A percentile compares a stretch with the other conserved stretches of the same genome.
These are phyloP conservation scores for Cryptus armator DNA, from an alignment of 2,888 invertebrate species.

Conservation along the genomic window DNA sequence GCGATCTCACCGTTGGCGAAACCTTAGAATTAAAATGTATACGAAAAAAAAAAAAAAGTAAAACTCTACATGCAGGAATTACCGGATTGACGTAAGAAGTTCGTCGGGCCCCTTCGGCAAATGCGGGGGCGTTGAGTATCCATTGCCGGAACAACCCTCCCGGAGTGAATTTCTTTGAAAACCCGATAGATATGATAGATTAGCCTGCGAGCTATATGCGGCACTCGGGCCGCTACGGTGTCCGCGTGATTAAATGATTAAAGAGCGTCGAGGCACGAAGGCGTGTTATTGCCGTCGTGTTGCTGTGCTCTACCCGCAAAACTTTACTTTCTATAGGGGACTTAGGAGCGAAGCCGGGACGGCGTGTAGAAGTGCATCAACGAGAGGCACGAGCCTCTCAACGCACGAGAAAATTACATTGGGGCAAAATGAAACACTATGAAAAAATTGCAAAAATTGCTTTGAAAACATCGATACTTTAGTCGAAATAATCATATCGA, in stretches of 20 bases:
- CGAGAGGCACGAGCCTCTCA: not conserved
- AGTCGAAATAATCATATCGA: no score
- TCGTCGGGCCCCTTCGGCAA: not conserved
- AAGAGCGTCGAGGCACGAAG: not conserved
- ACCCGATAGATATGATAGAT: not conserved
- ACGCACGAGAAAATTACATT: no score
- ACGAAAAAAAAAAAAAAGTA: not conserved
- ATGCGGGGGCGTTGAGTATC: not conserved
- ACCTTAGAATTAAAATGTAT: no score
- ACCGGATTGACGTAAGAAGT: not conserved
- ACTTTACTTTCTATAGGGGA: not conserved
- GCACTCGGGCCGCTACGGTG: not conserved
- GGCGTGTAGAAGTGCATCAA: not conserved
- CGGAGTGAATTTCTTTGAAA: not conserved
- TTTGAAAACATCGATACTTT: no score
- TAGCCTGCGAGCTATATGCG: no score
- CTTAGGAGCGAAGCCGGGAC: not conserved
- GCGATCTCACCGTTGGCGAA: no score
- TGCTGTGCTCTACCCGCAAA: not conserved
- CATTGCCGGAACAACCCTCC: not conserved
- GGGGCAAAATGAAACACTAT: no score
- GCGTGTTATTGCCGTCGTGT: not conserved
- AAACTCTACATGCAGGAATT: not conserved
- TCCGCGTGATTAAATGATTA: not conserved
- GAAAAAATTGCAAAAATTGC: no score